Evolutionary conservation across 1,140 invertebrate genomes (phyloP).

Genomic region (Temnothorax longispinosus): DNA sequence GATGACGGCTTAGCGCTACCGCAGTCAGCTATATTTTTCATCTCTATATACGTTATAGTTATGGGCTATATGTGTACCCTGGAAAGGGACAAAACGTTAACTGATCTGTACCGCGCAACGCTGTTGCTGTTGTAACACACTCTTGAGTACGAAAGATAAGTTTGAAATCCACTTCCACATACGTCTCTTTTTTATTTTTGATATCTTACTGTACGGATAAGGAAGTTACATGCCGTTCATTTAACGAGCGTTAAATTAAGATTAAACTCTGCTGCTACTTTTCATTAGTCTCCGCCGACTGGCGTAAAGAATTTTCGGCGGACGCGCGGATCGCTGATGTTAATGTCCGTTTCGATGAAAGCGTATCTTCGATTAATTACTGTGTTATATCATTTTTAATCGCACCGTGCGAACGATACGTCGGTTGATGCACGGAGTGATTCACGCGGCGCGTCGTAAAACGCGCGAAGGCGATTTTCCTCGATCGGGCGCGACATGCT

Average conservation of each 20-base stretch:
- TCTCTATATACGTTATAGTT: constrained; percentile 13
- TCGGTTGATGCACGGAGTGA: not conserved
- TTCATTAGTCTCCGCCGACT: constrained; percentile 47
- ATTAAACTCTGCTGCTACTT: constrained; percentile 45
- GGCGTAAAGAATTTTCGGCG: constrained; percentile 44
- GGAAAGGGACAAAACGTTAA: constrained; percentile 25
- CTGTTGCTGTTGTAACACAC: not conserved
- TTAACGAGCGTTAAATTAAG: constrained; percentile 58
- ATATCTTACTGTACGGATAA: constrained; percentile 26
- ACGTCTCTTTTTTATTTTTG: constrained; percentile 1
- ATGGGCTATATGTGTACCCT: not conserved
- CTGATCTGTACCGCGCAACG: constrained; percentile 3
- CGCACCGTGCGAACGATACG: constrained; percentile 9
- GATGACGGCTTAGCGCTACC: constrained; percentile 54
- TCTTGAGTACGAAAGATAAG: constrained; percentile 27
- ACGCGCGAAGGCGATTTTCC: constrained; percentile 32
- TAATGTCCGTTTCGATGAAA: constrained; percentile 28
- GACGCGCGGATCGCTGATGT: not conserved
- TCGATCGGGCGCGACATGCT: constrained; percentile 46
- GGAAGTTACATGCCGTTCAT: constrained; percentile 29
- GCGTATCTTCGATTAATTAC: constrained; percentile 45
- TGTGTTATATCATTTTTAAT: constrained; percentile 42
- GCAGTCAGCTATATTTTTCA: constrained; percentile 35
- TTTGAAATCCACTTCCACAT: constrained; percentile 26
- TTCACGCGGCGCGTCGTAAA: constrained; percentile 60